Base-by-base conservation (phyloP, 2,113 vertebrate genomes). In the Rhegmatorhina hoffmannsi region DNA sequence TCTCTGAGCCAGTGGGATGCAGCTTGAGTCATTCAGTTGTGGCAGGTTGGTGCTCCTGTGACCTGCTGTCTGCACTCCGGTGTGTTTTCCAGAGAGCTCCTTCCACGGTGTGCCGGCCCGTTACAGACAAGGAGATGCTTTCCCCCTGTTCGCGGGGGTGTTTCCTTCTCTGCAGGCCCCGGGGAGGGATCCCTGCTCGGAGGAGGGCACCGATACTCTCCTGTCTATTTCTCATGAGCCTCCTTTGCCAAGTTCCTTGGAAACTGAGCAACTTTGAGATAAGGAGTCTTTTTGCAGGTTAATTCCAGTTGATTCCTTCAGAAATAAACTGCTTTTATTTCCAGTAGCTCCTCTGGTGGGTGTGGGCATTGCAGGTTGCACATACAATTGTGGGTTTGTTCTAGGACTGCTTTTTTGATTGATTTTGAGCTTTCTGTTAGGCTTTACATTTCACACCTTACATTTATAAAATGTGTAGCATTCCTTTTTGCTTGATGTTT, bases 111-210 rank as follows among this genome's bases (percentile, higher is more conserved):
- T 47, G 72, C 10, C 1, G 28, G 49, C 38, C 64, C 13, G 34
- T 50, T 38, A 6, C 2, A 21, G 76, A 46, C 74, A 26, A 62
- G 74, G 68, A 76, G 43, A 31, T 56, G 8, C 16, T 74, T 74
- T 59, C 44, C n/a, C 44, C 4, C 55, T 10, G 2, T 6, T 33
- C 53, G 4, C 33, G 5, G 46, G 43, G 46, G 31, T 55, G 83
- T 84, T 84, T 47, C 78, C 36, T 44, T 60, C 47, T 50, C 33
- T 60, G 46, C 60, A 24, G 52, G 76, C 20, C 18, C 24, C 14
- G 11, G 17, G 9, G 38, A 9, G 60, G 46, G 53, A 23, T 79
- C 3, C 1, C 17, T 62, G 36, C 23, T 46, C 4, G 0, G 2
- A 34, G 56, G 36, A 75, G 26, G 9, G 44, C 67, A 36, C 68